phyloP scores from a whole-genome alignment of 2,113 vertebrate genomes.

The Daboia siamensis region DNA sequence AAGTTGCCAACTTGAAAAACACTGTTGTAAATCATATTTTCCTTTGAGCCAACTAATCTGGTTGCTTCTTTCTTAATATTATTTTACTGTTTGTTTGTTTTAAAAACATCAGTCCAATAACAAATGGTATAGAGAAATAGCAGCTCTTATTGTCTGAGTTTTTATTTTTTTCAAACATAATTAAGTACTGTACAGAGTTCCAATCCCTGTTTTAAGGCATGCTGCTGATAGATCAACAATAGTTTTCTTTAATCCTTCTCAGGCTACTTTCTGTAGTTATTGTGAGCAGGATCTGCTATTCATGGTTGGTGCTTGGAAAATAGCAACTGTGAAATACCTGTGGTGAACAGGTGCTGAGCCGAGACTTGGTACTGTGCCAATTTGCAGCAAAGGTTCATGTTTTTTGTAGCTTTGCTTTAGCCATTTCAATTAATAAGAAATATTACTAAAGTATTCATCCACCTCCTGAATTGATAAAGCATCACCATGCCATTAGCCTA shows the following conservation, averaged over 20 bases:
- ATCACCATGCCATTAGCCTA: slow-evolving; percentile 8
- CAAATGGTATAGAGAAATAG: not conserved
- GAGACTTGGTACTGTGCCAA: not conserved
- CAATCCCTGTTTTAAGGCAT: not conserved
- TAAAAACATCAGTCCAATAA: not conserved
- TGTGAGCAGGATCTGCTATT: not conserved
- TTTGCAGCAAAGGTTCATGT: not conserved
- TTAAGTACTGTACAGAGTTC: not conserved
- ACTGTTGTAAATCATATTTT: not conserved
- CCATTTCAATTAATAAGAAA: not conserved
- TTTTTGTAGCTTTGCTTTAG: not conserved
- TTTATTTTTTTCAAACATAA: not conserved
- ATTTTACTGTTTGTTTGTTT: not conserved
- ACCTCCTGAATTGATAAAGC: not conserved
- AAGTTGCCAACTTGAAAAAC: not conserved
- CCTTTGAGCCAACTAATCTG: not conserved
- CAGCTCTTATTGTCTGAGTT: not conserved
- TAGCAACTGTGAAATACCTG: not conserved
- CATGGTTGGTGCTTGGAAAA: not conserved
- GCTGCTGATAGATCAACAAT: not conserved
- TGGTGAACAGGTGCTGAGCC: not conserved
- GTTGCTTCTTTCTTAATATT: not conserved
- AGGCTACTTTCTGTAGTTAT: not conserved
- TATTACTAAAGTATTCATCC: not conserved
- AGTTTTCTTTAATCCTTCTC: not conserved